Conservation (phyloP, 1,140 invertebrate genomes). For the Sinella curviseta region DNA sequence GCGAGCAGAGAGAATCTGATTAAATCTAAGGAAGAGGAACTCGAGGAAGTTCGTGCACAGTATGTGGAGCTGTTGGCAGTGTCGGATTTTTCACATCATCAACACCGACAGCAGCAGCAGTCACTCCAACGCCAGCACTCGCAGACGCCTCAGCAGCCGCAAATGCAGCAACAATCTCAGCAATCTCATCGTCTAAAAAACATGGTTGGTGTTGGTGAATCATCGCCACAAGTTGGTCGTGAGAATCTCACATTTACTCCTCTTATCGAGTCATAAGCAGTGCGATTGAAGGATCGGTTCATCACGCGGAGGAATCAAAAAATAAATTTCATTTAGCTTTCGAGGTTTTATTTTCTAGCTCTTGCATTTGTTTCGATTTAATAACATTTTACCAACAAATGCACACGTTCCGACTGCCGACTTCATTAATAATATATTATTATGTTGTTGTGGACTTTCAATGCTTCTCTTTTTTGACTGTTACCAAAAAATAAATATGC, state of each 20-base stretch:
- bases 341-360: neutral
- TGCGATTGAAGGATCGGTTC: neutral
- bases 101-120: constrained; percentile 26
- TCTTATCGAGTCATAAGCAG: constrained; percentile 44
- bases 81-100: constrained; percentile 43
- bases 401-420: no score
- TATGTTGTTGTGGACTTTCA: no score
- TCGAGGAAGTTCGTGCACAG: constrained; percentile 44
- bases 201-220: constrained; percentile 23
- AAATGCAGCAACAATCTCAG: constrained; percentile 8
- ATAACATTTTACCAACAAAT: no score
- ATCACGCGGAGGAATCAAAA: neutral
- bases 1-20: constrained; percentile 43
- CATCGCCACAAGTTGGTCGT: constrained; percentile 35
- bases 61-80: constrained; percentile 39
- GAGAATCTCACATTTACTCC: constrained; percentile 46
- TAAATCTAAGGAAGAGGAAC: constrained; percentile 47
- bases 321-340: neutral
- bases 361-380: neutral
- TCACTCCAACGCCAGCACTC: constrained; percentile 6
- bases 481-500: no score
- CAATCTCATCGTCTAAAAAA: constrained; percentile 16
- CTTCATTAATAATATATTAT: no score
- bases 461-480: no score
- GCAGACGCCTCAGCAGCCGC: constrained; percentile 31